Evolutionary conservation across 2,797 vertebrate species (phyloP), one percentile per base, ranked within the genome.

Genomic region (Pangasius larnaudii): DNA sequence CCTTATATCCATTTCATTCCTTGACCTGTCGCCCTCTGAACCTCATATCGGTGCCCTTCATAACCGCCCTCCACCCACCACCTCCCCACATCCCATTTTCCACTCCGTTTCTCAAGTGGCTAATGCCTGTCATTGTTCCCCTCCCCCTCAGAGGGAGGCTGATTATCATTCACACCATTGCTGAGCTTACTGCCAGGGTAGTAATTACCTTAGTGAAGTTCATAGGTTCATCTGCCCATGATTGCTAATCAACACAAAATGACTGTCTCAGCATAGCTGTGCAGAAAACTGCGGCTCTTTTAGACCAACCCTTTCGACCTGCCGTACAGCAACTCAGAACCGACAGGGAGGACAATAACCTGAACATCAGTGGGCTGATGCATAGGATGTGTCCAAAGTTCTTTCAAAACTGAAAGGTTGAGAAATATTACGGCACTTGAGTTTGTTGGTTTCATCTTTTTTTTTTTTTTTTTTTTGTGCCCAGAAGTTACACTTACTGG

Each of bases 191-290:
- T 84, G 63, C 82, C 78, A 92, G 89, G 92, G 85, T 88, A 87
- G 5, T 58, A 89, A 94, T 94, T 93, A 93, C 92, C 90, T 91
- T 67, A 2, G 90, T 56, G 6, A 88, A 88, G 90, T 92, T 92
- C 87, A 88, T 85, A 80, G 84, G 85, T 86, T 90, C 91, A 94
- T 36, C 88, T 79, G 90, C 82, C 89, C 88, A 85, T 86, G 49
- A 89, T 59, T 85, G 88, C 86, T 86, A 89, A 92, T 91, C 88
- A 89, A 85, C 75, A 59, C 30, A 79, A 86, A 63, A 78, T 30
- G 74, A 78, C 74, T 84, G 11, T 39, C 49, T 67, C 89, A 78
- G 77, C 78, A 87, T 46, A 90, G 72, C 89, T 58, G 27, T 30
- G 58, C 90, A 46, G 59, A 61, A 82, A 89, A 86, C 69, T 18